Percentiles rank a stretch among this genome's conserved stretches.
These are phyloP conservation scores for Halcyon senegalensis DNA, from an alignment of 2,113 vertebrate genomes.

Conservation along the genomic window DNA sequence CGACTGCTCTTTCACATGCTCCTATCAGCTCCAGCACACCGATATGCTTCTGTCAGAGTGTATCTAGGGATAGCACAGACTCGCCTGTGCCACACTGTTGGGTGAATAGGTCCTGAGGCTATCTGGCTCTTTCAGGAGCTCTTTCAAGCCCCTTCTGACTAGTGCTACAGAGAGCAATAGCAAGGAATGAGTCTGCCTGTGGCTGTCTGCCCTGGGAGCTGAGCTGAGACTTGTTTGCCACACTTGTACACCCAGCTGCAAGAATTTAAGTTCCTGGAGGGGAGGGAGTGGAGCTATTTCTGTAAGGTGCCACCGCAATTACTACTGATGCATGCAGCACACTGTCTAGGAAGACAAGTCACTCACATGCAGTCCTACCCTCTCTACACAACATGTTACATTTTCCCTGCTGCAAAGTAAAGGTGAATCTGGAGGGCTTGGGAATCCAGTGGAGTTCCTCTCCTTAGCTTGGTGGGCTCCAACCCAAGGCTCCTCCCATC, in stretches of 20 bases:
- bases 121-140: background rate
- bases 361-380: background rate
- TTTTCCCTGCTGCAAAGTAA: background rate
- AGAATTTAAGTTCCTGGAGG: background rate
- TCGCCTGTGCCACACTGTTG: background rate
- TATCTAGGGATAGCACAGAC: background rate
- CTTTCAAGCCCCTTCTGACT: background rate
- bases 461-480: background rate
- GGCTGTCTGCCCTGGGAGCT: background rate
- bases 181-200: background rate
- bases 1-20: background rate
- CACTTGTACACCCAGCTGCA: background rate
- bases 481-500: background rate
- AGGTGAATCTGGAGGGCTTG: background rate
- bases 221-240: background rate
- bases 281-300: conserved; percentile 14
- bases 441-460: background rate
- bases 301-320: background rate
- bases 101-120: background rate
- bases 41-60: background rate
- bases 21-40: background rate
- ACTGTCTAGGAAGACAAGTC: background rate
- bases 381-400: background rate
- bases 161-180: background rate
- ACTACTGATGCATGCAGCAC: background rate